These are phyloP conservation scores for Cyprinella venusta DNA, from an alignment of 2,797 vertebrate genomes.

Conservation along the genomic window DNA sequence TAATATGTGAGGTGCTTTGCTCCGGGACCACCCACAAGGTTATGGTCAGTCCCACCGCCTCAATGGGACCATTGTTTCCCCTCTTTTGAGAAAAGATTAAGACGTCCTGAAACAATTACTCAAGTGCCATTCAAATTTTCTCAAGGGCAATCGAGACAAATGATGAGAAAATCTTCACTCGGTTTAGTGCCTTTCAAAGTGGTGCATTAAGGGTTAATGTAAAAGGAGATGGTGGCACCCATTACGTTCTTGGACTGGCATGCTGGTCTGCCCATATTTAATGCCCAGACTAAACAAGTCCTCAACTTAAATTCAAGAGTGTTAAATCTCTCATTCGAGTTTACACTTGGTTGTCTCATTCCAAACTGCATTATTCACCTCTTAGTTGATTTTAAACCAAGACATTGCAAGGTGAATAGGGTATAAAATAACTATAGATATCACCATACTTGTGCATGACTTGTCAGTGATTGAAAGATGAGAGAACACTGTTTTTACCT, in stretches of 20 bases:
- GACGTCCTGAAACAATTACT: constrained; percentile 43
- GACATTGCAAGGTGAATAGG: not conserved
- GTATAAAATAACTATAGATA: not conserved
- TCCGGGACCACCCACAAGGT: constrained; percentile 50
- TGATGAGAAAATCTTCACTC: constrained; percentile 3
- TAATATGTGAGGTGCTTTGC: constrained; percentile 42
- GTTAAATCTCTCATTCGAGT: constrained; percentile 9
- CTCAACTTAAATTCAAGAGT: constrained; percentile 16
- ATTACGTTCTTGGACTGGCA: constrained; percentile 11
- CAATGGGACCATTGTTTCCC: constrained; percentile 29
- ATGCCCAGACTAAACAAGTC: constrained; percentile 37
- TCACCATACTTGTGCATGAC: not conserved
- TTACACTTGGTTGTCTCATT: constrained; percentile 22
- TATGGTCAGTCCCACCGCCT: constrained; percentile 3
- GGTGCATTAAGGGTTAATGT: constrained; percentile 18
- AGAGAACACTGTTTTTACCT: not conserved
- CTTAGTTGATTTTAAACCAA: not conserved
- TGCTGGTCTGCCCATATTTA: constrained; percentile 14
- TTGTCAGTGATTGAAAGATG: not conserved
- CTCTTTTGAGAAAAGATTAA: constrained; percentile 28
- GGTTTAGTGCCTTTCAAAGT: not conserved
- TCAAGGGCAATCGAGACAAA: constrained; percentile 35
- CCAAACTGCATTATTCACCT: constrained; percentile 16
- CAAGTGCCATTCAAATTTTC: constrained; percentile 28
- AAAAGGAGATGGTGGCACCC: constrained; percentile 8